These are phyloP conservation scores for Ctenicera cuprea DNA, from an alignment of 2,888 invertebrate genomes.

Conservation along the genomic window DNA sequence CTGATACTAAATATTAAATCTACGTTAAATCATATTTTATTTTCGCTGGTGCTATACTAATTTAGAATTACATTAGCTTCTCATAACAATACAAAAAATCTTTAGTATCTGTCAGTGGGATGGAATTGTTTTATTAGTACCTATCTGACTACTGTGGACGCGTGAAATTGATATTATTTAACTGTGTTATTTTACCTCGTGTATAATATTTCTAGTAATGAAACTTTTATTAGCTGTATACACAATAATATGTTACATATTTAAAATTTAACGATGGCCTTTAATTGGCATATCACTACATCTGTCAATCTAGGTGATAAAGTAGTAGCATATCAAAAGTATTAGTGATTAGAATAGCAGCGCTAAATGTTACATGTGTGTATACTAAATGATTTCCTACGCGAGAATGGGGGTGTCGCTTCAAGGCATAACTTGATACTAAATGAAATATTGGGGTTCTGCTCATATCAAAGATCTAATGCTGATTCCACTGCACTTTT, in stretches of 20 bases:
- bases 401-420: constrained; percentile 35
- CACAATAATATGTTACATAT: constrained; percentile 66
- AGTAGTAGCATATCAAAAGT: constrained; percentile 49
- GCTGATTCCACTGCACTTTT: too few relatives aligned
- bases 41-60: constrained; percentile 8
- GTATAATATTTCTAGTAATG: constrained; percentile 47
- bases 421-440: not conserved
- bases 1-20: constrained; percentile 14
- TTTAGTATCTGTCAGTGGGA: constrained; percentile 9
- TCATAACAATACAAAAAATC: not conserved
- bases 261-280: constrained; percentile 64
- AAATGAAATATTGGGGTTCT: not conserved
- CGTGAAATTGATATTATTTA: constrained; percentile 15
- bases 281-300: constrained; percentile 67
- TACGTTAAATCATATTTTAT: not conserved
- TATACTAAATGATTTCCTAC: constrained; percentile 29
- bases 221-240: constrained; percentile 66
- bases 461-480: too few relatives aligned
- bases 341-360: constrained; percentile 42
- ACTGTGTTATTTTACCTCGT: constrained; percentile 34
- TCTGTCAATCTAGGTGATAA: constrained; percentile 66
- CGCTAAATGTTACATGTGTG: constrained; percentile 45
- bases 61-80: not conserved
- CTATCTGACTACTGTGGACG: constrained; percentile 19
- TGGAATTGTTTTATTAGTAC: constrained; percentile 7